Conservation (phyloP, 2,797 vertebrate genomes). For the Chaunax sp. region DNA sequence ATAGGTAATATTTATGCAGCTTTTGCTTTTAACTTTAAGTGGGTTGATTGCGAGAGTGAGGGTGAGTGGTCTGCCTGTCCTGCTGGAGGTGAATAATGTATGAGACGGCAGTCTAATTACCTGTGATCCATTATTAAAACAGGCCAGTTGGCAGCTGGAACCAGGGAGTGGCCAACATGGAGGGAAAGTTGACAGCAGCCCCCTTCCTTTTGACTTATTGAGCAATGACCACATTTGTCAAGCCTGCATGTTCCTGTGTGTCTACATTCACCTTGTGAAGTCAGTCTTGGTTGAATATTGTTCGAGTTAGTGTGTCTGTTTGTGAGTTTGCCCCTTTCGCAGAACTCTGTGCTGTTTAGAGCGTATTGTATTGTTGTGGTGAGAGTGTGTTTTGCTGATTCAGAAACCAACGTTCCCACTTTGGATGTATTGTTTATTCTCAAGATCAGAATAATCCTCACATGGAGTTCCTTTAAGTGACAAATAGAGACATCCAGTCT, state of each 20-base stretch:
- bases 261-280: constrained; percentile 1
- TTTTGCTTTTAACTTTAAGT: constrained; percentile 47
- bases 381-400: constrained; percentile 35
- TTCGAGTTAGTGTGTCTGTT: constrained; percentile 27
- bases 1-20: constrained; percentile 17
- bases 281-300: not conserved
- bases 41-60: constrained; percentile 35
- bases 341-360: constrained; percentile 7
- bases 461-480: constrained; percentile 68
- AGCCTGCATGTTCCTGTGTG: constrained; percentile 1
- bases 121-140: constrained; percentile 82
- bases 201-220: constrained; percentile 22
- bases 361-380: constrained; percentile 36
- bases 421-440: constrained; percentile 51
- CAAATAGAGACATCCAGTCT: constrained; percentile 73
- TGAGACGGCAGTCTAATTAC: constrained; percentile 74
- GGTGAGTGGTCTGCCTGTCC: constrained; percentile 59
- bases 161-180: constrained; percentile 39
- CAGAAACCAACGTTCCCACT: constrained; percentile 46
- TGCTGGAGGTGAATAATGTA: constrained; percentile 74
- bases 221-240: constrained; percentile 14
- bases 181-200: constrained; percentile 33
- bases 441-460: constrained; percentile 58
- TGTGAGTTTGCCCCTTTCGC: constrained; percentile 8
- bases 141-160: constrained; percentile 62